Evolutionary conservation across 1,140 invertebrate species (phyloP).

Genomic region (Hyposmocoma kahamanoa): DNA sequence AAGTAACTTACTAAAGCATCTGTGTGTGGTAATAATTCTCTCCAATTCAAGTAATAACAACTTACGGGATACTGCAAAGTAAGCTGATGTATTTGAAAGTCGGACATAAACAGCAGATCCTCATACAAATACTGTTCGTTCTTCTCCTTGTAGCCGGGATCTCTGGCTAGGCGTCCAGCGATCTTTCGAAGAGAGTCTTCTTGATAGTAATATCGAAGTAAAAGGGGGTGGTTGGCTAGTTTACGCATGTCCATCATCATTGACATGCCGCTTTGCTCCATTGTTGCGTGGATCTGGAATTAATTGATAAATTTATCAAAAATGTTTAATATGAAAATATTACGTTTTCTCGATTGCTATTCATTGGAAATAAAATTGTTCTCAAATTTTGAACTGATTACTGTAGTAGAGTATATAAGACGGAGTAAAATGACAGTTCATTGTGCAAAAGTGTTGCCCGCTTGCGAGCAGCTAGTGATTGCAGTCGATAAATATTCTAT

Average conservation of each 20-base stretch:
- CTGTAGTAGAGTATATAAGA: too few species aligned
- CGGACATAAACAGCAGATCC: conserved; percentile 90
- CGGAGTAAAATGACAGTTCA: too few species aligned
- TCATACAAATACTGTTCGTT: conserved; percentile 89
- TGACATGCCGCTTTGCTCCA: conserved; percentile 78
- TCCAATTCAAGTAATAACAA: conserved; percentile 9
- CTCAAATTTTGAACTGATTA: too few species aligned
- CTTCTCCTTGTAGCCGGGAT: conserved; percentile 85
- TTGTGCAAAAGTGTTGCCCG: too few species aligned
- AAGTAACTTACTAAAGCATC: too few species aligned
- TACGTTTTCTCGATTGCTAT: too few species aligned
- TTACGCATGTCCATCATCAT: conserved; percentile 94
- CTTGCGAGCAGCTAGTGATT: too few species aligned
- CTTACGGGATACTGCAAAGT: conserved; percentile 78
- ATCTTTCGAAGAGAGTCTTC: conserved; percentile 82
- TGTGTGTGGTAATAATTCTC: conserved; percentile 1
- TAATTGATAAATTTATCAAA: too few species aligned
- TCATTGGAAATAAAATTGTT: too few species aligned
- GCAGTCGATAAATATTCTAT: too few species aligned
- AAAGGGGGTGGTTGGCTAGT: conserved; percentile 90
- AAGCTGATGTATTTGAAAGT: conserved; percentile 92
- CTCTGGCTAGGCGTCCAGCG: conserved; percentile 81
- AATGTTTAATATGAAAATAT: too few species aligned
- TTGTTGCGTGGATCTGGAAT: conserved; percentile 63
- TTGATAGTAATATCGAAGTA: conserved; percentile 87